Conservation (phyloP, 2,113 vertebrate genomes). For the Tapirus terrestris region DNA sequence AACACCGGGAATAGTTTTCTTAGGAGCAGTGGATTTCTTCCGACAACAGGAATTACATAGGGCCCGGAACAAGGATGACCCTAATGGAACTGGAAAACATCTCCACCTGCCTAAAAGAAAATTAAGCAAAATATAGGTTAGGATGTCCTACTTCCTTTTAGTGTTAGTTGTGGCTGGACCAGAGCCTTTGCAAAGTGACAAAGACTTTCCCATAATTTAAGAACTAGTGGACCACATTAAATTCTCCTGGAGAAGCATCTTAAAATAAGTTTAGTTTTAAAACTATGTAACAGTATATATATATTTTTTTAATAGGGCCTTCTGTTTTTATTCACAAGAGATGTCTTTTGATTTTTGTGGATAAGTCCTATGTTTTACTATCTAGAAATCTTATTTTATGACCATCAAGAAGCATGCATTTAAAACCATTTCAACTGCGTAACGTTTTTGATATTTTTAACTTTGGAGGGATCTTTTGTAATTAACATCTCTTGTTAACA, state of each 20-base stretch:
- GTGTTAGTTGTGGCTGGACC: background rate
- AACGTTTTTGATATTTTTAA: background rate
- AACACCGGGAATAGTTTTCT: slow-evolving; percentile 66
- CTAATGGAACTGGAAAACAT: slow-evolving; percentile 30
- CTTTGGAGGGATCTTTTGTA: background rate
- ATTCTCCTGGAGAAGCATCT: background rate
- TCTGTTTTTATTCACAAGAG: background rate
- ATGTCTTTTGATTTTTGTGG: background rate
- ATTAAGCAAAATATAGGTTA: slow-evolving; percentile 28
- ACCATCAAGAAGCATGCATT: background rate
- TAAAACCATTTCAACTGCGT: slow-evolving; percentile 2
- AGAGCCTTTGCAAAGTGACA: background rate
- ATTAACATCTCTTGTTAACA: background rate
- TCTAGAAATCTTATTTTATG: background rate
- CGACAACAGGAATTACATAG: slow-evolving; percentile 85
- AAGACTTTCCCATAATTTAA: background rate
- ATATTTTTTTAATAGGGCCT: background rate
- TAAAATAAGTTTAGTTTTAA: background rate
- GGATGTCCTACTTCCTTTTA: background rate
- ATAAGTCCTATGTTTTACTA: background rate
- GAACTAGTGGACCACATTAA: background rate
- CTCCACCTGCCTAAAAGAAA: slow-evolving; percentile 71
- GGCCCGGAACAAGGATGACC: slow-evolving; percentile 42
- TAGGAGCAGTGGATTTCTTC: slow-evolving; percentile 80
- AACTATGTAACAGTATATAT: background rate